These are phyloP conservation scores for Cyrtodaria siliqua DNA, from an alignment of 2,888 invertebrate genomes.

Conservation along the genomic window DNA sequence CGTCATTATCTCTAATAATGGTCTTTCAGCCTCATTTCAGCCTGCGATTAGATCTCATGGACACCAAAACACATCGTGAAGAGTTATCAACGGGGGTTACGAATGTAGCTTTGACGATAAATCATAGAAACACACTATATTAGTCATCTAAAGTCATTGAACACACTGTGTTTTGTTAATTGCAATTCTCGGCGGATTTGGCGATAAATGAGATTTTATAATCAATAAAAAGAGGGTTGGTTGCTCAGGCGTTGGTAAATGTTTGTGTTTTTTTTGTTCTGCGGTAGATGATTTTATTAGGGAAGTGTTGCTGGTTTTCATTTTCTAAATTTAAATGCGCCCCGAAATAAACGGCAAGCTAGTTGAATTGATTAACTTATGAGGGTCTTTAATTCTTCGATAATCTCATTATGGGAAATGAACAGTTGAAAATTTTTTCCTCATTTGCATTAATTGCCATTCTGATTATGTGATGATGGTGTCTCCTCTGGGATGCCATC, in stretches of 20 bases:
- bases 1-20: conserved; percentile 41
- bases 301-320: background rate
- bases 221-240: background rate
- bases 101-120: background rate
- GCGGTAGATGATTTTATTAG: conserved; percentile 8
- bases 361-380: conserved; percentile 34
- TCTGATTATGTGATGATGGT: background rate
- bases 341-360: conserved; percentile 21
- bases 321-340: conserved; percentile 27
- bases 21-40: conserved; percentile 28
- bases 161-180: conserved; percentile 28
- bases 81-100: background rate
- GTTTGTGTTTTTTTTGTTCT: conserved; percentile 1
- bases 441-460: conserved; percentile 46
- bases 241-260: background rate
- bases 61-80: background rate
- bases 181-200: conserved; percentile 6
- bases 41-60: conserved; percentile 16
- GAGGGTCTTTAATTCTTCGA: conserved; percentile 22
- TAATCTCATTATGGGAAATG: conserved; percentile 33
- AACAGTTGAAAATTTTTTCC: conserved; percentile 33
- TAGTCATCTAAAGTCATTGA: conserved; percentile 21
- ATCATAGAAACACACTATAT: conserved; percentile 1
- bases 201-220: background rate
- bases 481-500: no score